Evolutionary conservation across 2,113 vertebrate species (phyloP), one percentile per base, ranked within the genome.

Genomic region (Pollachius pollachius): DNA sequence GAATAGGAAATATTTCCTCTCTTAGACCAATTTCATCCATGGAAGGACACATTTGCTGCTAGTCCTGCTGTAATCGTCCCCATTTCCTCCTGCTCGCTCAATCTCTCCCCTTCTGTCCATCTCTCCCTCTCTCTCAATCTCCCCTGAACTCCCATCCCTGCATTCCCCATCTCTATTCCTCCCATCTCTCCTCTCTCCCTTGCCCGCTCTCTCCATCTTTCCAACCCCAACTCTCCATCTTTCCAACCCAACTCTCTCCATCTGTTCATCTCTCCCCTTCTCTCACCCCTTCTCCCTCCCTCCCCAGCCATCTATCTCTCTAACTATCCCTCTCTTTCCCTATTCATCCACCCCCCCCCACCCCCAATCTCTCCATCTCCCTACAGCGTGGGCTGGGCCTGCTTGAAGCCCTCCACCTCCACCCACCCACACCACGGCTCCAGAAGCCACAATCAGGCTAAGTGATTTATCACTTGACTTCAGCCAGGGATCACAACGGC

Each of bases 381-480:
- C 41, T 48, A 9, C 41, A 2, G 41, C 41, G 7, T 48, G 41
- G 41, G 6, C 12, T 48, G 9, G 41, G 41, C 7, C 8, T 48
- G 41, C 41, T 48, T 48, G 41, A 48, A 48, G 8, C 69, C 69
- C 69, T 54, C 34, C 48, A 61, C 71, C 69, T 58, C 66, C 73
- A 80, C 70, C 72, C 54, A 17, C 41, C 81, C 72, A 73, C 60
- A 64, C 25, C 60, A 58, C 66, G 64, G 59, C 81, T 79, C 81
- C 71, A 78, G 77, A 84, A 85, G 71, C 63, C 81, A 69, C 84
- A 88, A 87, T 87, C 75, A 80, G 57, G 54, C 68, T 72, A 77
- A 79, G 88, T 91, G 81, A 91, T 90, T 85, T 87, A 89, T 90
- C 60, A 68, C 80, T 76, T 75, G 41, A 7, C 60, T 76, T 75